Evolutionary conservation across 1,140 invertebrate genomes (phyloP).

Genomic region (Druon quercuslanigerum): DNA sequence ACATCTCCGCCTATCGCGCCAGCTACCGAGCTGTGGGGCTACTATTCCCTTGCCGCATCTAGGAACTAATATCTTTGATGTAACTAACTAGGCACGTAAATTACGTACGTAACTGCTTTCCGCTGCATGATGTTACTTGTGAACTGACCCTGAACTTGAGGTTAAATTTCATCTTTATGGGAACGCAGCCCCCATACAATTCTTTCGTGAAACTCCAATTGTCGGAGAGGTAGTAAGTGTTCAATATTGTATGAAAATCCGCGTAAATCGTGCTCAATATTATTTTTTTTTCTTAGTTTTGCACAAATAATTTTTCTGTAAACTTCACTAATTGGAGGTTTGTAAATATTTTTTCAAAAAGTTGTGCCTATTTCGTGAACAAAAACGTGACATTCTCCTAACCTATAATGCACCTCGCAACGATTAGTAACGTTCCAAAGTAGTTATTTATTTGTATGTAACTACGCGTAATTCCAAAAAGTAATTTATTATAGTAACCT

Average conservation of each 20-base stretch:
- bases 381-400: conserved; percentile 23
- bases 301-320: neutral
- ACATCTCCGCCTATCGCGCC: no score
- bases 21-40: no score
- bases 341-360: conserved; percentile 39
- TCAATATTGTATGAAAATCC: conserved; percentile 31
- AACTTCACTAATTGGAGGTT: neutral
- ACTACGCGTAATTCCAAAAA: neutral
- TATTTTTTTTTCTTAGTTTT: neutral
- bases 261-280: conserved; percentile 14
- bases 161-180: conserved; percentile 33
- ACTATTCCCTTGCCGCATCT: no score
- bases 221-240: conserved; percentile 32
- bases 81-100: no score
- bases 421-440: neutral
- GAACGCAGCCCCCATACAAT: conserved; percentile 32
- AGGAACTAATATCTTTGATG: no score
- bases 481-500: no score
- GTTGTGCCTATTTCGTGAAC: conserved; percentile 8
- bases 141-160: neutral
- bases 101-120: no score
- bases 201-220: conserved; percentile 53
- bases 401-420: neutral
- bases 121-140: neutral
- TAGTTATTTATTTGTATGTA: neutral